Evolutionary conservation across 2,888 invertebrate genomes (phyloP), one percentile per base, ranked within the genome.

Genomic region (Lithophane ornitopus): DNA sequence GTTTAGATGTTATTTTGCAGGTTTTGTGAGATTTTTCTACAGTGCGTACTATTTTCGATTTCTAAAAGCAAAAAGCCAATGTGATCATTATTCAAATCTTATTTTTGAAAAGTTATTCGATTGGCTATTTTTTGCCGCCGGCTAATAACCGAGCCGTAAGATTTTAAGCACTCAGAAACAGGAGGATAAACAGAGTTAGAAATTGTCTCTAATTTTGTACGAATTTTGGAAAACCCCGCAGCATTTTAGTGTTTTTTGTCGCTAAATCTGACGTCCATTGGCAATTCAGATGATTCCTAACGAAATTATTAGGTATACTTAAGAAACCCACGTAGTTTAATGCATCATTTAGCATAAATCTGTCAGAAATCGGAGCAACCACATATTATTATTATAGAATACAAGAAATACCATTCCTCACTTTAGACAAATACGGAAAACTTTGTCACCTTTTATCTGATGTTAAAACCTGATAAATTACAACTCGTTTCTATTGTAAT

Each of bases 361-460:
- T 52, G 44, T 26, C 68, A 46, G 44, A 78, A 81, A 84, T 34
- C 52, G 46, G 71, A 68, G 58, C 66, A 72, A 44, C 26, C 41
- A 65, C 49, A 54, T 41, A 68, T 41, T 41, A 71, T 44, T 44
- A 69, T 44, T 61, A 34, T 56, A 34, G 1, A 41, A 41, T 41
- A 34, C 14, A 61, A 69, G n/a, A 78, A 61, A 69, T 52, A 46
- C 11, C 58, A 72, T 71, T 67, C 72, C 44, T 82, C 65, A 56
- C 46, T 76, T 52, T 59, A 82, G 59, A 81, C 72, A 73, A 74
- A 81, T 70, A 85, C 59, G 14, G 65, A 76, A 28, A 81, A 44
- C 61, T 71, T 74, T 74, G 56, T 72, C 77, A 81, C 70, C 82
- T 85, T 67, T 85, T 74, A 83, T 83, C 80, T 76, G 74, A 83